phyloP scores from a whole-genome alignment of 2,888 invertebrate species.

The Amorpha juglandis region DNA sequence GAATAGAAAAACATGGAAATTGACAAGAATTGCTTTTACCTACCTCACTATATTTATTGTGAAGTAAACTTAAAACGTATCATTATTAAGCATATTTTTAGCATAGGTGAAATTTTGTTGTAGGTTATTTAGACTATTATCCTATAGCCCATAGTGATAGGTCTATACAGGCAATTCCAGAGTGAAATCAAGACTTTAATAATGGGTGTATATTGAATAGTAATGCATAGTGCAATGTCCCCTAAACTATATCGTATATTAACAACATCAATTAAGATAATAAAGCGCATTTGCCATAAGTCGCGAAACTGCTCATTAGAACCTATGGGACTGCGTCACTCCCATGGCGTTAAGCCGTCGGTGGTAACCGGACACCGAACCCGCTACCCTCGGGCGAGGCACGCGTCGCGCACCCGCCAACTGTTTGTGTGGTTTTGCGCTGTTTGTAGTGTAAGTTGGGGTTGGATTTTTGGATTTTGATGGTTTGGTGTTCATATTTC shows the following conservation, averaged over 20 bases:
- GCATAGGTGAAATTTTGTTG: not conserved
- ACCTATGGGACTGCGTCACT: conserved; percentile 57
- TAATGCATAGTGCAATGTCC: conserved; percentile 6
- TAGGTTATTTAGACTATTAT: no score
- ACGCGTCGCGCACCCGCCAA: conserved; percentile 47
- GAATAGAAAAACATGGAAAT: no score
- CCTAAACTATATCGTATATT: conserved; percentile 24
- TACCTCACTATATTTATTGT: no score
- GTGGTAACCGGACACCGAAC: conserved; percentile 73
- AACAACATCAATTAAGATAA: conserved; percentile 44
- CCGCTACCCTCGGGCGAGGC: conserved; percentile 58
- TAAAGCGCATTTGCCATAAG: conserved; percentile 40
- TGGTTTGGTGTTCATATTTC: not conserved
- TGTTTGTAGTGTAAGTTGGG: not conserved
- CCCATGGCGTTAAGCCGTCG: conserved; percentile 78
- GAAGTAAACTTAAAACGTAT: no score
- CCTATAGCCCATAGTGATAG: not conserved
- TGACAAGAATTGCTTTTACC: no score
- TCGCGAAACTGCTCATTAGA: conserved; percentile 65
- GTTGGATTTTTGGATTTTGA: not conserved
- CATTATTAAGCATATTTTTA: no score
- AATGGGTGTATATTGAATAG: conserved; percentile 5
- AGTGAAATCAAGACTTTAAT: not conserved
- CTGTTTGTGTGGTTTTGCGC: conserved; percentile 39
- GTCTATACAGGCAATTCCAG: not conserved